These are phyloP conservation scores for Corythaixoides concolor DNA, from an alignment of 2,113 vertebrate genomes.

Conservation along the genomic window DNA sequence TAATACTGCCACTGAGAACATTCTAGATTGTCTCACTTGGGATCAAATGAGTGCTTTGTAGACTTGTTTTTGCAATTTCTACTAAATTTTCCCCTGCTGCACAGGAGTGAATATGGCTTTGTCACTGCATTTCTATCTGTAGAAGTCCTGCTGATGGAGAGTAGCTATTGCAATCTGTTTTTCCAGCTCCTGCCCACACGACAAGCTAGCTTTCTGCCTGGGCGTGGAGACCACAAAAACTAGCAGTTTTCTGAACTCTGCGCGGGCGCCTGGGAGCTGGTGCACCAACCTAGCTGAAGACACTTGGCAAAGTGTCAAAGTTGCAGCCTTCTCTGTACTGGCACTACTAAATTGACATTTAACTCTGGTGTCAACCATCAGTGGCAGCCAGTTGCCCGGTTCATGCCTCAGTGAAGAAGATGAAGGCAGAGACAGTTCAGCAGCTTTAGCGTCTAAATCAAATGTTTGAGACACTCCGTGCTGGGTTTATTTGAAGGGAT, in stretches of 20 bases:
- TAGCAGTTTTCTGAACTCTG: neutral
- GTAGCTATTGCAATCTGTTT: neutral
- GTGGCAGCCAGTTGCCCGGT: neutral
- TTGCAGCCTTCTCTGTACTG: neutral
- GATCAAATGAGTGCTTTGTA: neutral
- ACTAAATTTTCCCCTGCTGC: neutral
- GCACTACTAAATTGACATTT: neutral
- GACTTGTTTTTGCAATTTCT: neutral
- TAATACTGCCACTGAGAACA: neutral
- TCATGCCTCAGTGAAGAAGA: neutral
- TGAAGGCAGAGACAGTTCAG: neutral
- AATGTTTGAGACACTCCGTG: neutral
- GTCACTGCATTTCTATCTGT: neutral
- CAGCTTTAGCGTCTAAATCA: neutral
- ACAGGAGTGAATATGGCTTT: neutral
- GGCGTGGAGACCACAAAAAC: neutral
- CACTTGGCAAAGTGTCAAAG: neutral
- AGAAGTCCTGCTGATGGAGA: neutral
- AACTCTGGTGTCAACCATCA: neutral
- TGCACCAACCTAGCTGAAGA: neutral
- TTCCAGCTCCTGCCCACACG: neutral
- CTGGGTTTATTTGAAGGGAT: too few species aligned
- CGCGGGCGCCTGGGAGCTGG: neutral
- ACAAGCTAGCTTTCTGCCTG: neutral
- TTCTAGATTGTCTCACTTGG: neutral